Evolutionary conservation across 2,113 vertebrate genomes (phyloP).

Genomic region (Eonycteris spelaea): DNA sequence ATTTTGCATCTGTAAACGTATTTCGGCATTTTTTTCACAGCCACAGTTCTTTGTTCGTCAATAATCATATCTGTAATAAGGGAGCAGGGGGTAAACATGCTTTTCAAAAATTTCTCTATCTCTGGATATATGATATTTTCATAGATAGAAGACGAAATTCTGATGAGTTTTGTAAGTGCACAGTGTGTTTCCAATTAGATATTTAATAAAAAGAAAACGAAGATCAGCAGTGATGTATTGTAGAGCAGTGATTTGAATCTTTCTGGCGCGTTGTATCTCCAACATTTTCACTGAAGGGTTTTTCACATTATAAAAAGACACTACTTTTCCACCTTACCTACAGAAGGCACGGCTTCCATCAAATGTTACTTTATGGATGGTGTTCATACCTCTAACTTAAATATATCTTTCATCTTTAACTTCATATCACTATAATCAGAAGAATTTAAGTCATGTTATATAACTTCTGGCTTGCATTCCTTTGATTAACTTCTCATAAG

Average conservation of each 20-base stretch:
- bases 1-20: slow-evolving; percentile 59
- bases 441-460: background rate
- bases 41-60: slow-evolving; percentile 72
- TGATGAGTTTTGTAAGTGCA: slow-evolving; percentile 74
- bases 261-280: slow-evolving; percentile 38
- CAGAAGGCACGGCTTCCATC: background rate
- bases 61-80: slow-evolving; percentile 76
- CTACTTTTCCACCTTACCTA: background rate
- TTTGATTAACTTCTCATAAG: background rate
- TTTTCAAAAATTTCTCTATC: slow-evolving; percentile 77
- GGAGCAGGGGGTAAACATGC: slow-evolving; percentile 71
- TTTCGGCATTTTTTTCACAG: slow-evolving; percentile 44
- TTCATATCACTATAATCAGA: background rate
- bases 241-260: slow-evolving; percentile 64
- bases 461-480: background rate
- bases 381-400: background rate
- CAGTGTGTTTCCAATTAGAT: slow-evolving; percentile 79
- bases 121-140: slow-evolving; percentile 75
- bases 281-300: slow-evolving; percentile 4
- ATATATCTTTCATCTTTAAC: background rate
- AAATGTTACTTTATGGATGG: background rate
- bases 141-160: slow-evolving; percentile 69
- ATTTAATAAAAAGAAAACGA: slow-evolving; percentile 78
- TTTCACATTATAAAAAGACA: background rate
- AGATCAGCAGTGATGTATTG: slow-evolving; percentile 64